These are phyloP conservation scores for Eleutherodactylus coqui DNA, from an alignment of 2,797 vertebrate genomes.

Conservation along the genomic window DNA sequence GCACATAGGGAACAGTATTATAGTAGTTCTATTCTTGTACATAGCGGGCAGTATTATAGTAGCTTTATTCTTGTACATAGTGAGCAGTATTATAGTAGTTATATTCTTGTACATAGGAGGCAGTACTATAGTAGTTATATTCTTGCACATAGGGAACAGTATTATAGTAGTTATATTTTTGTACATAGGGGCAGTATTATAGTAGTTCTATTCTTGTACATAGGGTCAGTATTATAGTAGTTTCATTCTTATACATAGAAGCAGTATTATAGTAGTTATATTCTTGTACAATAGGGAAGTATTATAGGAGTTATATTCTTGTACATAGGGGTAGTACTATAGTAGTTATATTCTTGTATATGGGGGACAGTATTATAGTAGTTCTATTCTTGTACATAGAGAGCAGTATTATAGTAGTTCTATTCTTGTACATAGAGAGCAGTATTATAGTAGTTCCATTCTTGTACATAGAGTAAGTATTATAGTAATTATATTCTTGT, in stretches of 20 bases:
- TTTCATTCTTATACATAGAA: not conserved
- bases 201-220: conserved; percentile 1
- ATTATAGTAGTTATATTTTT: conserved; percentile 10
- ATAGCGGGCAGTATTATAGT: conserved; percentile 6
- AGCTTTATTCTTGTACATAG: conserved; percentile 2
- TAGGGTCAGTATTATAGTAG: conserved; percentile 1
- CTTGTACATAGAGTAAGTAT: not conserved
- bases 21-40: not conserved
- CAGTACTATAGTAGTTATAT: conserved; percentile 11
- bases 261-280: conserved; percentile 15
- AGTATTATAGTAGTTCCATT: conserved; percentile 7
- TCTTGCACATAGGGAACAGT: not conserved
- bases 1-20: not conserved
- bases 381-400: not conserved
- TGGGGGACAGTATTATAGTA: not conserved
- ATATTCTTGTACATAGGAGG: not conserved
- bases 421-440: too few species aligned
- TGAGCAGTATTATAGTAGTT: not conserved
- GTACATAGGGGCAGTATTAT: not conserved
- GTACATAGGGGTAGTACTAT: not conserved
- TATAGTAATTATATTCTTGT: conserved; percentile 9
- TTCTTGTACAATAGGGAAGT: not conserved
- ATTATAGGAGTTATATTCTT: conserved; percentile 9
- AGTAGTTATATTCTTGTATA: conserved; percentile 6
- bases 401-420: too few species aligned